phyloP scores from a whole-genome alignment of 2,113 vertebrate species.

The Ailurus styani region DNA sequence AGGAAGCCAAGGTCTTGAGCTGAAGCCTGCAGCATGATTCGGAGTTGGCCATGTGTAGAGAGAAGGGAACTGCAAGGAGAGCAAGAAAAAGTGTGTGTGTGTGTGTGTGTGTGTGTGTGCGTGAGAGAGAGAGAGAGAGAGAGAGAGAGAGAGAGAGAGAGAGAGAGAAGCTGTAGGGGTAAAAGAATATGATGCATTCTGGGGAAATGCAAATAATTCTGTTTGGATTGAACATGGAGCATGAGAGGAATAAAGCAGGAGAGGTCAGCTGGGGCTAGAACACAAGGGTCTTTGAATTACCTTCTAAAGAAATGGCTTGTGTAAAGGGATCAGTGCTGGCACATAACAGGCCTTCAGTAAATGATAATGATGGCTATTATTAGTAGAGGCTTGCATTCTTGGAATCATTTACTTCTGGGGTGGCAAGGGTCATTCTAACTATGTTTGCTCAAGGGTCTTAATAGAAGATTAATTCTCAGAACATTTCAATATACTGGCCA shows the following conservation, averaged over 20 bases:
- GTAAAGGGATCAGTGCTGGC: background rate
- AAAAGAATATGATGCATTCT: background rate
- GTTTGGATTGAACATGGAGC: background rate
- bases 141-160: too few species aligned
- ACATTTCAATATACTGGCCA: background rate
- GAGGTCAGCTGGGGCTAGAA: background rate
- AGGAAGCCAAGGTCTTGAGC: background rate
- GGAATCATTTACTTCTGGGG: background rate
- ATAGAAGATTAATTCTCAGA: background rate
- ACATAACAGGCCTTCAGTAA: background rate
- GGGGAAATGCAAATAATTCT: background rate
- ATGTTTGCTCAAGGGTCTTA: background rate
- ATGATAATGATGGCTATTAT: background rate
- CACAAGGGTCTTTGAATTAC: background rate
- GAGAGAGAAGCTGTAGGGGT: background rate
- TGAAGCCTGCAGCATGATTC: background rate
- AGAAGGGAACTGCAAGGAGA: background rate
- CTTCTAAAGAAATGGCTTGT: background rate
- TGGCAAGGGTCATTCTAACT: background rate
- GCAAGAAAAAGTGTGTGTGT: background rate
- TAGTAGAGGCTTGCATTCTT: background rate
- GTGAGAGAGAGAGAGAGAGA: too few species aligned
- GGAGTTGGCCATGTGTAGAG: background rate
- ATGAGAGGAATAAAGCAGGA: background rate
- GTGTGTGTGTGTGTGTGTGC: too few species aligned